Base-by-base conservation (phyloP, 2,797 vertebrate species). In the Mergus octosetaceus region DNA sequence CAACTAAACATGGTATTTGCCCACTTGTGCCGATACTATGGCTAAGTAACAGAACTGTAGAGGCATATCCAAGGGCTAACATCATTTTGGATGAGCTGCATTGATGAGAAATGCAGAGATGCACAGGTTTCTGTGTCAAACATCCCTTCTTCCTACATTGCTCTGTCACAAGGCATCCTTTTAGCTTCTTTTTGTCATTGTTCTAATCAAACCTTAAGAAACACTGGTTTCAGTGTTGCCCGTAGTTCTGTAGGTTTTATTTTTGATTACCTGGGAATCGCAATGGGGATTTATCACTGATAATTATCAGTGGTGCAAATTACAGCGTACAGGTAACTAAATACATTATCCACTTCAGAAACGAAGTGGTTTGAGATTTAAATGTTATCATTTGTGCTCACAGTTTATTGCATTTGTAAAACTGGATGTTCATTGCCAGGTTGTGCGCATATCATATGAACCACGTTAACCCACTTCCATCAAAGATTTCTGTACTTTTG, bases 391-490 rank as follows among this genome's bases (percentile, higher is more conserved):
- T 58, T 49, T 60, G 9, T 6, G 4, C 6, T 65, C 34, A 22
- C 6, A n/a, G 32, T 51, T 58, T 62, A 49, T 58, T 74, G 20
- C 0, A 0, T 36, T 61, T 30, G 51, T 85, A 28, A 73, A 79
- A 49, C 19, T 12, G 17, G 69, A 15, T 1, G 5, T 24, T 62
- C 32, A 22, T 51, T 16, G 10, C 16, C 39, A 53, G 36, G 34
- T 22, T 64, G n/a, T 51, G 41, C 83, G 20, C 14, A 19, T 16
- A 19, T 7, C 6, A 9, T 6, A n/a, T 7, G 24, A n/a, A 43
- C 32, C 0, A 0, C 4, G 7, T 16, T 32, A 30, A 47, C 21
- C n/a, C 11, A 30, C 51, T 76, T 53, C 53, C 3, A 5, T 15
- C 53, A n/a, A 11, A 62, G 4, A 51, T 64, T 51, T 38, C 22